Conservation (phyloP, 2,113 vertebrate species). For the Peucedramus taeniatus region DNA sequence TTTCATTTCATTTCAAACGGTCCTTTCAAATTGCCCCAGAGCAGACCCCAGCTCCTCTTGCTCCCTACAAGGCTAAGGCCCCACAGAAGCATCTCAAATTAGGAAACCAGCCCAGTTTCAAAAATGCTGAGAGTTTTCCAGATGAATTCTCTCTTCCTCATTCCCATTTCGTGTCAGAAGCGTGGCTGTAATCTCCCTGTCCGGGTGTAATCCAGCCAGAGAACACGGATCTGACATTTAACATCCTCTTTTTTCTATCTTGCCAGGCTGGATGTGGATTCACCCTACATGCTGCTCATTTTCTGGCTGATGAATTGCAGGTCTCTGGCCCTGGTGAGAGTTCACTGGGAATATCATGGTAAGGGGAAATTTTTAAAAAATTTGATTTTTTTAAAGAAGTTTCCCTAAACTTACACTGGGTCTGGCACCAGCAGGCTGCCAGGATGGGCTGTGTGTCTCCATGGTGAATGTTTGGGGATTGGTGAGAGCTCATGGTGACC, state of each 20-base stretch:
- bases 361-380: background rate
- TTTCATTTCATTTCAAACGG: background rate
- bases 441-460: background rate
- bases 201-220: background rate
- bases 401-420: background rate
- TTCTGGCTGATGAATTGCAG: rapidly evolving
- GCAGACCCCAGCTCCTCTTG: rapidly evolving
- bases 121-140: background rate
- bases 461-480: background rate
- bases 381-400: rapidly evolving
- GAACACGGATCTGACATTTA: background rate
- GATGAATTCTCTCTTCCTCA: background rate
- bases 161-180: background rate
- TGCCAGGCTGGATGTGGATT: background rate
- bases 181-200: rapidly evolving
- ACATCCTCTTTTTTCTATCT: background rate
- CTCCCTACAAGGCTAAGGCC: background rate
- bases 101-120: background rate
- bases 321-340: background rate
- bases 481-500: background rate
- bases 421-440: rapidly evolving
- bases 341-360: background rate
- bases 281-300: rapidly evolving
- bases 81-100: rapidly evolving
- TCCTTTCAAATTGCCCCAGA: background rate